phyloP scores from a whole-genome alignment of 2,113 vertebrate species.

The Stigmatopora nigra region DNA sequence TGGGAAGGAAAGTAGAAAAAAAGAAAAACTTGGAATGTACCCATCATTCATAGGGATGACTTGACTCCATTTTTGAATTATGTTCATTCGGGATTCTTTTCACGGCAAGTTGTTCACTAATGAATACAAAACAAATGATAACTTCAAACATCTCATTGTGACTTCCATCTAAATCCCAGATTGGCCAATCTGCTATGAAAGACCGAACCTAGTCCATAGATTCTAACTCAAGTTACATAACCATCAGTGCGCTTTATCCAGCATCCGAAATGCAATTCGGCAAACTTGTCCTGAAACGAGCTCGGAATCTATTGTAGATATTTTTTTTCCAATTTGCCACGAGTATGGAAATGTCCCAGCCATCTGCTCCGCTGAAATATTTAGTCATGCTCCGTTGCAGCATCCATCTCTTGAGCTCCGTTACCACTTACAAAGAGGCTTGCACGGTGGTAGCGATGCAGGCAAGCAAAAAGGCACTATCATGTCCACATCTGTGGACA shows the following conservation, averaged over 20 bases:
- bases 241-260: not conserved
- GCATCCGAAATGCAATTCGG: not conserved
- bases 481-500: slow-evolving; percentile 23
- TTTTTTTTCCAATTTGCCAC: slow-evolving; percentile 18
- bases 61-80: not conserved
- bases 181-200: slow-evolving; percentile 6
- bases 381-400: slow-evolving; percentile 43
- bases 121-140: slow-evolving; percentile 2
- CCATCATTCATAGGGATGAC: slow-evolving; percentile 24
- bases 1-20: slow-evolving; percentile 20
- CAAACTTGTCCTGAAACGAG: slow-evolving; percentile 13
- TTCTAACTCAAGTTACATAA: not conserved
- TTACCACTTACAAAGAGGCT: slow-evolving; percentile 27
- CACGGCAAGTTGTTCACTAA: not conserved
- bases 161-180: not conserved
- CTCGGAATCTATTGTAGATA: slow-evolving; percentile 10
- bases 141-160: not conserved
- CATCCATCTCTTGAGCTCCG: slow-evolving; percentile 34
- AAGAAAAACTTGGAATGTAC: slow-evolving; percentile 29
- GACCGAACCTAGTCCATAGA: not conserved
- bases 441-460: slow-evolving; percentile 24
- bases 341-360: slow-evolving; percentile 34
- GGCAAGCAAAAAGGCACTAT: slow-evolving; percentile 19
- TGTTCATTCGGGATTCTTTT: not conserved
- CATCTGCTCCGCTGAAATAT: slow-evolving; percentile 57